These are phyloP conservation scores for Actias luna DNA, from an alignment of 2,888 invertebrate species.

Conservation along the genomic window DNA sequence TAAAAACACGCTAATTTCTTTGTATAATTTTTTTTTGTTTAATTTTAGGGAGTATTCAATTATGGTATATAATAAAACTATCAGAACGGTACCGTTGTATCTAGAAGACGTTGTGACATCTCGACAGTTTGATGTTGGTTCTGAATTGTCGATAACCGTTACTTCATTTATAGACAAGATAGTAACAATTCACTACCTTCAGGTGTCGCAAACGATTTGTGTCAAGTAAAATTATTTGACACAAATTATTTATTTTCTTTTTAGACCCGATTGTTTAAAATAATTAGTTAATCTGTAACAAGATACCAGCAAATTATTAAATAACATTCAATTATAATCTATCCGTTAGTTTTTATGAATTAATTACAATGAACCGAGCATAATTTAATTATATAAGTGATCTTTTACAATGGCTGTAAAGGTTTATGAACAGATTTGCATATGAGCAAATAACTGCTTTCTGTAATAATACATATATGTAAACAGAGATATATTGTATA, in stretches of 20 bases:
- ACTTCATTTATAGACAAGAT: slow-evolving; percentile 70
- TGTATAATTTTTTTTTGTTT: neutral
- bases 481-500: too few species aligned
- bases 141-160: slow-evolving; percentile 46
- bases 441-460: too few species aligned
- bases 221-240: slow-evolving; percentile 12
- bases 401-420: too few species aligned
- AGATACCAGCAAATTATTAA: too few species aligned
- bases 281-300: too few species aligned
- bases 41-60: neutral
- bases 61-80: slow-evolving; percentile 3
- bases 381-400: too few species aligned
- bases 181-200: slow-evolving; percentile 43
- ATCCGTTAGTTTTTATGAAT: too few species aligned
- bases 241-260: neutral
- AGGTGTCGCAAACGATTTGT: slow-evolving; percentile 48
- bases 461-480: too few species aligned
- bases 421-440: too few species aligned
- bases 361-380: too few species aligned
- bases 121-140: slow-evolving; percentile 59
- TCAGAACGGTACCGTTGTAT: slow-evolving; percentile 52
- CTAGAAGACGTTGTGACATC: slow-evolving; percentile 67
- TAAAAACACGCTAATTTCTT: neutral
- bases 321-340: too few species aligned
- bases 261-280: neutral